Evolutionary conservation across 2,797 vertebrate species (phyloP).

Genomic region (Discoglossus pictus): DNA sequence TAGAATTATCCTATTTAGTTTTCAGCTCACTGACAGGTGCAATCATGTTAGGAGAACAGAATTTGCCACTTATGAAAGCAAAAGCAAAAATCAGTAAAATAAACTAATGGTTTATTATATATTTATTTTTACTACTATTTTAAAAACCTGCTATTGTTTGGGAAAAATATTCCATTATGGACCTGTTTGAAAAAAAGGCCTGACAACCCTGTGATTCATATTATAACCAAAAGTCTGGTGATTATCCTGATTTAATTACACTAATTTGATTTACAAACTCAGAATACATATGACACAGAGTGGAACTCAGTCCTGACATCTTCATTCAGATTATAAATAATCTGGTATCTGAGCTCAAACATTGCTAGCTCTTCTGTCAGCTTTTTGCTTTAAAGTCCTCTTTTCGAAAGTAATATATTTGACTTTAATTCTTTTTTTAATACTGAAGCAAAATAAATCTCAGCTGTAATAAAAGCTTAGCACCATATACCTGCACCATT

Average conservation of each 20-base stretch:
- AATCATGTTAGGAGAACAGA: too few species aligned
- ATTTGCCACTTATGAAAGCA: too few species aligned
- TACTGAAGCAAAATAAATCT: constrained; percentile 75
- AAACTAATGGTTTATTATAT: too few species aligned
- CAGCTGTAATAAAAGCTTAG: constrained; percentile 83
- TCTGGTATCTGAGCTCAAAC: constrained; percentile 64
- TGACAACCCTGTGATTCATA: constrained; percentile 61
- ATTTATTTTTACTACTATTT: too few species aligned
- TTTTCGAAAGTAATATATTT: constrained; percentile 74
- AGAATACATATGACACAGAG: constrained; percentile 78
- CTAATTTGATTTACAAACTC: constrained; percentile 82
- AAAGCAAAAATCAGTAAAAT: too few species aligned
- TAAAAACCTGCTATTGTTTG: too few species aligned
- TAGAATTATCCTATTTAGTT: too few species aligned
- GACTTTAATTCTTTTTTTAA: constrained; percentile 70
- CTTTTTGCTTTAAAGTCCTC: constrained; percentile 69
- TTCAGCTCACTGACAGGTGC: too few species aligned
- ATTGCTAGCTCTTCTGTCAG: constrained; percentile 65
- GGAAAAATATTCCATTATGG: too few species aligned
- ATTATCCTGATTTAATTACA: constrained; percentile 81
- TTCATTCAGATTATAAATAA: constrained; percentile 77
- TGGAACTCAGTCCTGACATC: constrained; percentile 74
- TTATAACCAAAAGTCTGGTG: constrained; percentile 59
- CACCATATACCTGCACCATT: constrained; percentile 87
- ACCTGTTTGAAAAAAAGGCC: too few species aligned